phyloP scores from a whole-genome alignment of 2,888 invertebrate species.

The Drosophila rubida region DNA sequence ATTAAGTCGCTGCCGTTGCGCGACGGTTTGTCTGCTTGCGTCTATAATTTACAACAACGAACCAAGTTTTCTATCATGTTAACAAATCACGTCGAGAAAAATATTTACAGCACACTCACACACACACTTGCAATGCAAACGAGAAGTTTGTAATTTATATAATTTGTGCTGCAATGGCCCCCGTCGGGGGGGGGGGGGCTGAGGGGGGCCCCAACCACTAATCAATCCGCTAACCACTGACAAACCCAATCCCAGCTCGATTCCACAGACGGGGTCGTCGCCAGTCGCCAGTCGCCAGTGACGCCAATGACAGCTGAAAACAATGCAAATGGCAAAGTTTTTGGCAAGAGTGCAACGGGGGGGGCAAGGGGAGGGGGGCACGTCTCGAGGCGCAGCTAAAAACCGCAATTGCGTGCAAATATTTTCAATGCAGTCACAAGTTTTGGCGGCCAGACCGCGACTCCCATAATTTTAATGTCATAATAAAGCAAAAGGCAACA shows the following conservation, averaged over 20 bases:
- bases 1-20: constrained; percentile 41
- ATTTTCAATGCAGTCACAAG: constrained; percentile 75
- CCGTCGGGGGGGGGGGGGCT: too few relatives aligned
- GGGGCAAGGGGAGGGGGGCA: constrained; percentile 2
- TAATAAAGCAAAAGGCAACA: constrained; percentile 64
- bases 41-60: constrained; percentile 60
- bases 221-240: constrained; percentile 49
- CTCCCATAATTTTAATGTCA: constrained; percentile 80
- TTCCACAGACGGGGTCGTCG: not conserved
- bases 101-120: constrained; percentile 39
- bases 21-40: constrained; percentile 40
- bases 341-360: not conserved
- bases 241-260: not conserved
- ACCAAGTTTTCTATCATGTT: constrained; percentile 80
- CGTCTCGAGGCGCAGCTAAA: constrained; percentile 57
- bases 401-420: constrained; percentile 81
- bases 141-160: constrained; percentile 79
- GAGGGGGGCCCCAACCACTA: constrained; percentile 35
- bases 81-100: constrained; percentile 76
- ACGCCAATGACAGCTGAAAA: constrained; percentile 69
- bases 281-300: constrained; percentile 35
- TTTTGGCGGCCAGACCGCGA: constrained; percentile 58
- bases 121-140: constrained; percentile 36
- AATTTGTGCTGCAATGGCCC: constrained; percentile 64
- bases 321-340: constrained; percentile 74